Conservation (phyloP, 2,797 vertebrate genomes). For the Phrynocephalus vlangalii region DNA sequence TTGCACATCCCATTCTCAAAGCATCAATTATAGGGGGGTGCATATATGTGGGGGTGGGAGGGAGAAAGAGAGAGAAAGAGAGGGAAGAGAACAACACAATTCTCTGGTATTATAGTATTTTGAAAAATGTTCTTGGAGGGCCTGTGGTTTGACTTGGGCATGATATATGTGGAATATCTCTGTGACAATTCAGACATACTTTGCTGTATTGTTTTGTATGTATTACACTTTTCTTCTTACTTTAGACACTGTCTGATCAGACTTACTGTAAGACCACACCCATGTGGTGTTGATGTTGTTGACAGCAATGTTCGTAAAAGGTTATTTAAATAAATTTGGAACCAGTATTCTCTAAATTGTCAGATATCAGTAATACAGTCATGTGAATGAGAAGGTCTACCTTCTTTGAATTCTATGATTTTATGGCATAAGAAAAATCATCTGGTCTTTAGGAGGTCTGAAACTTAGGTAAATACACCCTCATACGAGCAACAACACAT, state of each 20-base stretch:
- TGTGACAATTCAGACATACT: slow-evolving; percentile 11
- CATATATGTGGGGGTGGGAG: not conserved
- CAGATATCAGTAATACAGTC: slow-evolving; percentile 13
- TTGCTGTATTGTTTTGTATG: not conserved
- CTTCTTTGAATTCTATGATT: too few species aligned
- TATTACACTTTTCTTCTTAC: not conserved
- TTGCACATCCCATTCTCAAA: slow-evolving; percentile 4
- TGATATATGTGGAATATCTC: not conserved
- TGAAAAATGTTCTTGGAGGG: slow-evolving; percentile 22
- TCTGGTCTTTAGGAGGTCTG: too few species aligned
- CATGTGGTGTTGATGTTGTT: too few species aligned
- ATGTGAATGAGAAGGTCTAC: too few species aligned
- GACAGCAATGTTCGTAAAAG: not conserved
- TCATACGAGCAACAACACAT: too few species aligned
- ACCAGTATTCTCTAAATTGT: not conserved
- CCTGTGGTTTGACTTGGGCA: not conserved
- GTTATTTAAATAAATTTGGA: not conserved
- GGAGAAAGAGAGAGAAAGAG: too few species aligned
- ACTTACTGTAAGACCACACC: not conserved
- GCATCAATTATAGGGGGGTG: slow-evolving; percentile 1
- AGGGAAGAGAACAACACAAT: not conserved
- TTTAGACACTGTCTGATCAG: not conserved
- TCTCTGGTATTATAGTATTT: slow-evolving; percentile 1
- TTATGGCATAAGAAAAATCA: too few species aligned
- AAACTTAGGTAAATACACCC: too few species aligned